Base-by-base conservation (phyloP, 2,888 invertebrate genomes). In the Mimachlamys varia region DNA sequence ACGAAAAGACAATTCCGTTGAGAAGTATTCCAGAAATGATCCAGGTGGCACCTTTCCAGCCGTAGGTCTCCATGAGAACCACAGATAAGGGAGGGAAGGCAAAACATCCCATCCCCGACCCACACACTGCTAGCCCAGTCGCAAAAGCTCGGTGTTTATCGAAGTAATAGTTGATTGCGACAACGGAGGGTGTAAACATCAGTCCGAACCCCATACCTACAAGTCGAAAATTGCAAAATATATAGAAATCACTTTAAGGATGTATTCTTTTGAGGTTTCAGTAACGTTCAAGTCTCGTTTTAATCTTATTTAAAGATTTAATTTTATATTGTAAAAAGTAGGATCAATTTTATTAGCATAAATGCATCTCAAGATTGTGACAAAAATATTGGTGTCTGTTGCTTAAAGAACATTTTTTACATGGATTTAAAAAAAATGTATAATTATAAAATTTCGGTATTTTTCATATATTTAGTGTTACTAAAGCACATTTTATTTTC, bases 121-220 rank as follows among this genome's bases (percentile, higher is more conserved):
- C 99, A 96, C 99, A 99, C 15, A 99, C 98, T 0, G 99, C 98
- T 89, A 99, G 98, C 1, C 99, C 99, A 0, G 99, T 99, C 0
- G 99, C 99, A 90, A 99, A 97, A 0, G 99, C 99, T 91, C 99
- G 97, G 98, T 98, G 98, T 96, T 98, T 98, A 97, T 99, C 99
- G 97, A 99, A 99, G 97, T 99, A 99, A 97, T 99, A 99, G 33
- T 99, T 99, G 53, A 99, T 99, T 87, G 98, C 98, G 94, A 99
- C 98, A 87, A 99, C 99, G 4, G 99, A 98, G 0, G 99, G 99
- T 94, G 99, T 98, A 97, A 99, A 99, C 95, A 99, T 98, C 97
- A 99, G 98, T 89, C 99, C 99, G 96, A 99, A 98, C 0, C 99
- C 99, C 93, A 98, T 98, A 92, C 99, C 98, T 98, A 97, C 22